Percentiles rank a stretch among this genome's conserved stretches.
These are phyloP conservation scores for Drosophila melanosoma DNA, from an alignment of 2,888 invertebrate genomes.

Conservation along the genomic window DNA sequence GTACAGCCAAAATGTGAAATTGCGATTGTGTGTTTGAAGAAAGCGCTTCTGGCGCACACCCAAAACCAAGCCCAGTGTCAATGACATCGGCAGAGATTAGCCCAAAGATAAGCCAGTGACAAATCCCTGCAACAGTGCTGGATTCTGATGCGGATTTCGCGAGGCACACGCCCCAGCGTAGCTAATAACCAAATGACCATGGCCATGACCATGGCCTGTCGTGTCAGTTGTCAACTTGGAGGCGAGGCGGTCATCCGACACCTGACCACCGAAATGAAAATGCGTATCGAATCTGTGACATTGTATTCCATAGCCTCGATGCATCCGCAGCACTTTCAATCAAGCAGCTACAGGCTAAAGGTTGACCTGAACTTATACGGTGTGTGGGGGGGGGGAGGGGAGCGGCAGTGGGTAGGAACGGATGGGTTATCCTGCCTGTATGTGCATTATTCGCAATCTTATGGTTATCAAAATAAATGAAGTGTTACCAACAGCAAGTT, in stretches of 20 bases:
- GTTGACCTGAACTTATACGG: slow-evolving; percentile 60
- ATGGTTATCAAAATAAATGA: slow-evolving; percentile 81
- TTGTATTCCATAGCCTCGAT: slow-evolving; percentile 1
- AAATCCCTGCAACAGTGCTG: not conserved
- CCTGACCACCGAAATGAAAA: slow-evolving; percentile 71
- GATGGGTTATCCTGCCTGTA: slow-evolving; percentile 2
- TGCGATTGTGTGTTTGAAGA: slow-evolving; percentile 17
- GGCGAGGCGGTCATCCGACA: slow-evolving; percentile 64
- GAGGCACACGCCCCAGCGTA: not conserved
- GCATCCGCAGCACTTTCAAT: slow-evolving; percentile 71
- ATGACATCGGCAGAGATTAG: slow-evolving; percentile 37
- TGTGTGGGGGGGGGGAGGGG: not conserved
- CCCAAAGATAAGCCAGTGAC: slow-evolving; percentile 15
- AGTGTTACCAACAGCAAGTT: slow-evolving; percentile 79
- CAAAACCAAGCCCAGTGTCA: slow-evolving; percentile 35
- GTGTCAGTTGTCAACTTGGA: slow-evolving; percentile 76
- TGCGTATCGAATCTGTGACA: slow-evolving; percentile 63
- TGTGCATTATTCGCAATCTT: slow-evolving; percentile 71
- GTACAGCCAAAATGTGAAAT: slow-evolving; percentile 1
- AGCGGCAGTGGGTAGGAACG: not conserved
- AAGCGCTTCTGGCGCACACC: slow-evolving; percentile 28
- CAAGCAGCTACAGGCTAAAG: slow-evolving; percentile 72
- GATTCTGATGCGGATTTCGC: not conserved
- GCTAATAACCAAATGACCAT: slow-evolving; percentile 29
- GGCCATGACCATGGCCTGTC: slow-evolving; percentile 42